Evolutionary conservation across 1,140 invertebrate species (phyloP).

Genomic region (Hermetia illucens): DNA sequence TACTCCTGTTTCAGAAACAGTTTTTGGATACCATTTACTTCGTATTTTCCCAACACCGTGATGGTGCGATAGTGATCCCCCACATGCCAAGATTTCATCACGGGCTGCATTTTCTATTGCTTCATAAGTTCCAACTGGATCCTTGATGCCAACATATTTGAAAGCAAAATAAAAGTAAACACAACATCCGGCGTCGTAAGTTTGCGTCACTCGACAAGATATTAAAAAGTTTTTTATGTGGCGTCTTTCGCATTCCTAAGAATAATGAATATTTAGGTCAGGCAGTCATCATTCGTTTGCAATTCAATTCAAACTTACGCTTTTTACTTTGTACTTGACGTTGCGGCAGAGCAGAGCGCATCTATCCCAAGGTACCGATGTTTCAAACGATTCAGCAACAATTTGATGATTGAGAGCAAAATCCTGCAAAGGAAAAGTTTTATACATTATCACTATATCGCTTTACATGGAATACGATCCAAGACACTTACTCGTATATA

Average conservation of each 20-base stretch:
- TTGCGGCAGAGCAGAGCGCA: conserved; percentile 72
- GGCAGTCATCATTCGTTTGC: too few species aligned
- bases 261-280: not conserved
- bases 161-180: conserved; percentile 98
- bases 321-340: conserved; percentile 66
- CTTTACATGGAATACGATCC: conserved; percentile 1
- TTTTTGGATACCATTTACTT: conserved; percentile 63
- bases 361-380: conserved; percentile 91
- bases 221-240: conserved; percentile 50
- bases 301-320: conserved; percentile 11
- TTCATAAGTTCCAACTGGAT: conserved; percentile 76
- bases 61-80: conserved; percentile 91
- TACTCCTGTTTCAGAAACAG: conserved; percentile 63
- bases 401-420: conserved; percentile 77
- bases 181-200: conserved; percentile 89
- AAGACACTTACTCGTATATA: conserved; percentile 68
- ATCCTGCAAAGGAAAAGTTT: conserved; percentile 47
- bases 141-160: conserved; percentile 49
- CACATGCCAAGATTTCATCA: conserved; percentile 80
- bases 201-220: conserved; percentile 85
- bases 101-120: conserved; percentile 68
- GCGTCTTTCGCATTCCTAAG: conserved; percentile 51
- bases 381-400: conserved; percentile 95
- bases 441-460: not conserved
- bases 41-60: conserved; percentile 92